Conservation (phyloP, 2,113 vertebrate species). For the Clarias gariepinus region DNA sequence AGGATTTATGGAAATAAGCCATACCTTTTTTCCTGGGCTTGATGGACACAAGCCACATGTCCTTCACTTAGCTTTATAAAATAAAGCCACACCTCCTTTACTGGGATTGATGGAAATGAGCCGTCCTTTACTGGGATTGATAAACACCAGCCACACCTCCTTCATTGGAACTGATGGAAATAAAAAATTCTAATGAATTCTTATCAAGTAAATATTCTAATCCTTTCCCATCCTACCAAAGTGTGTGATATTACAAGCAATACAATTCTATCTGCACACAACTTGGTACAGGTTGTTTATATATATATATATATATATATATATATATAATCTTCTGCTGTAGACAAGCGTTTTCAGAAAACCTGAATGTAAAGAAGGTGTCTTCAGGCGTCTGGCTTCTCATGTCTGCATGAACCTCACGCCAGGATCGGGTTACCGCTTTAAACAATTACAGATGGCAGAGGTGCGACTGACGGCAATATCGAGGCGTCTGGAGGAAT, state of each 20-base stretch:
- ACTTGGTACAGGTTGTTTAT: no score
- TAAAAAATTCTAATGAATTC: no score
- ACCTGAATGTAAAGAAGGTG: not conserved
- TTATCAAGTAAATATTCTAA: no score
- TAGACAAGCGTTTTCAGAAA: not conserved
- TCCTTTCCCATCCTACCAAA: not conserved
- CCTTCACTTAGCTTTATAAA: no score
- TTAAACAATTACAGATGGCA: conserved; percentile 94
- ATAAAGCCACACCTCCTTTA: not conserved
- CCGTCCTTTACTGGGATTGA: not conserved
- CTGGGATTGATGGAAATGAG: not conserved
- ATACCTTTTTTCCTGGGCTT: not conserved
- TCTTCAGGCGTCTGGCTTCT: conserved; percentile 5
- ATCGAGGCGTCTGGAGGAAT: conserved; percentile 81
- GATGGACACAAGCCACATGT: not conserved
- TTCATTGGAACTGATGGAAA: no score
- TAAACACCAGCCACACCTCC: no score
- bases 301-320: no score
- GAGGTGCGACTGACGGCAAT: conserved; percentile 84
- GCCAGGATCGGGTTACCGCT: conserved; percentile 69
- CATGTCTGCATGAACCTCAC: conserved; percentile 74
- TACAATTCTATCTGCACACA: not conserved
- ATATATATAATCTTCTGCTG: not conserved
- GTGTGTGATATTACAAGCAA: not conserved
- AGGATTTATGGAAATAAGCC: not conserved